A percentile compares a stretch with the other conserved stretches of the same genome.
These are phyloP conservation scores for Drosophila biarmipes DNA, from an alignment of 1,140 invertebrate genomes.

Conservation along the genomic window DNA sequence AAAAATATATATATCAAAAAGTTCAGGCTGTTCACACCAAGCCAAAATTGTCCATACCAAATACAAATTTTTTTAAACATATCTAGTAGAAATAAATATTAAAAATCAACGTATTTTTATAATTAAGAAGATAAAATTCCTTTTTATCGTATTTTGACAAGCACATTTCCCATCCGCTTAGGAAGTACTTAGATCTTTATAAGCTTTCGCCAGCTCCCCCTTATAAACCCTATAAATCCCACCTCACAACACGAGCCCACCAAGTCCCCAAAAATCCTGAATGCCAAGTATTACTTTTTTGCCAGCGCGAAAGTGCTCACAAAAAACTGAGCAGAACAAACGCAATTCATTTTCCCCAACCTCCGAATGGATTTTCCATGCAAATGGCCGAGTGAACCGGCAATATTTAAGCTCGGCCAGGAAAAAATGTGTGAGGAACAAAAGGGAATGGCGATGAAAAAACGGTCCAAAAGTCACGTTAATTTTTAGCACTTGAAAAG, in stretches of 20 bases:
- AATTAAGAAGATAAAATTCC: not conserved
- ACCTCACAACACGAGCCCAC: slow-evolving; percentile 1
- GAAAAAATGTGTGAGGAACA: slow-evolving; percentile 15
- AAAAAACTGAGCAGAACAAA: slow-evolving; percentile 33
- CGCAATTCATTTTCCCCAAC: slow-evolving; percentile 46
- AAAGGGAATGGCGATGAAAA: slow-evolving; percentile 12
- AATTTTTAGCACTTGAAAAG: slow-evolving; percentile 72
- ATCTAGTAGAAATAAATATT: too few species aligned
- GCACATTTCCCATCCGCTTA: not conserved
- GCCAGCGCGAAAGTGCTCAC: slow-evolving; percentile 17
- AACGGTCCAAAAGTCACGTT: slow-evolving; percentile 51
- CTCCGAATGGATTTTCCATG: slow-evolving; percentile 60
- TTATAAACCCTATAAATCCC: slow-evolving; percentile 19
- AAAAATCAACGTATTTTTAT: too few species aligned
- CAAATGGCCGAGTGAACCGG: slow-evolving; percentile 51
- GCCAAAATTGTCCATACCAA: too few species aligned
- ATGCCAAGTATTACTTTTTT: slow-evolving; percentile 26
- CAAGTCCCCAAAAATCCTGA: slow-evolving; percentile 8
- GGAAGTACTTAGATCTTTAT: slow-evolving; percentile 15
- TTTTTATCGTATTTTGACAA: not conserved
- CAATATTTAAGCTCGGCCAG: slow-evolving; percentile 5
- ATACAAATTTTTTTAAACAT: too few species aligned
- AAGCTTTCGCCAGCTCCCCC: slow-evolving; percentile 4
- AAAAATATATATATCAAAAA: too few species aligned
- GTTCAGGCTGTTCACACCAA: too few species aligned